Evolutionary conservation across 1,140 invertebrate species (phyloP).

Genomic region (Vanessa atalanta): DNA sequence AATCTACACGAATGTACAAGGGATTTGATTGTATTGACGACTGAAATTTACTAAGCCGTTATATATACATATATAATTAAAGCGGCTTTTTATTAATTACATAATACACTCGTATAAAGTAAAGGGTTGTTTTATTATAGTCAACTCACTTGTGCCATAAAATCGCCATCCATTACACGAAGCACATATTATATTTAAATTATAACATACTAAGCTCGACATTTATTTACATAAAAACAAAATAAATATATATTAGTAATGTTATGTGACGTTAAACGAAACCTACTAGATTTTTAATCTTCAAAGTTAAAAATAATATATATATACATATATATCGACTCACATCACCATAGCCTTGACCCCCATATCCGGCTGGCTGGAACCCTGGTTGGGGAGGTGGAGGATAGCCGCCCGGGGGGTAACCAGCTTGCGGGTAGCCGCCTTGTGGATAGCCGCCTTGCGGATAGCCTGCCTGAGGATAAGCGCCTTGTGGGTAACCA

Average conservation of each 20-base stretch:
- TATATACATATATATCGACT: slow-evolving; percentile 13
- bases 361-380: slow-evolving; percentile 63
- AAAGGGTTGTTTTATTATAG: no score
- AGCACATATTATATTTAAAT: background rate
- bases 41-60: no score
- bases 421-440: slow-evolving; percentile 75
- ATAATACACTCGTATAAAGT: no score
- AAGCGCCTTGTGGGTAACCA: slow-evolving; percentile 73
- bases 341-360: slow-evolving; percentile 43
- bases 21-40: no score
- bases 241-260: no score
- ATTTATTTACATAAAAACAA: no score
- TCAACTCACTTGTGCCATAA: background rate
- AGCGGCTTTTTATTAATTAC: no score
- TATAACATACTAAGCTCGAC: background rate
- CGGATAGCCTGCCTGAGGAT: slow-evolving; percentile 57
- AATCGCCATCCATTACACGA: background rate
- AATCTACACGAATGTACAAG: no score
- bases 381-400: slow-evolving; percentile 66
- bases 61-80: no score
- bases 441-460: slow-evolving; percentile 68
- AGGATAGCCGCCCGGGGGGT: slow-evolving; percentile 55
- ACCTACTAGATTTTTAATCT: background rate
- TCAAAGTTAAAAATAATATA: background rate
- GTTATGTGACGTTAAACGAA: background rate